These are phyloP conservation scores for Perognathus longimembris DNA, from an alignment of 2,113 vertebrate genomes.

Conservation along the genomic window DNA sequence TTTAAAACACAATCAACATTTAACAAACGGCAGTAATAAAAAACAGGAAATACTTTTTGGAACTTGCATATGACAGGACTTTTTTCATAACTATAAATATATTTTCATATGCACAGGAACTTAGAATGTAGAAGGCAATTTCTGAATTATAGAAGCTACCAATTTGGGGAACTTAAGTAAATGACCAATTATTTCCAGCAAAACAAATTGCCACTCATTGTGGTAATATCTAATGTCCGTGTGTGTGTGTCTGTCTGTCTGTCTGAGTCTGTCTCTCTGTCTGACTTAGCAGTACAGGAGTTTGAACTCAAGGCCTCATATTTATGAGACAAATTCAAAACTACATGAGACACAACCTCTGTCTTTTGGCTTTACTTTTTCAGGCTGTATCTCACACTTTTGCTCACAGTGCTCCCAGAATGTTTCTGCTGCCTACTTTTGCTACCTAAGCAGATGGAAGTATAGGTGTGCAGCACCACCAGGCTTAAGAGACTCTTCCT, in stretches of 20 bases:
- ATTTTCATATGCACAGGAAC: constrained; percentile 25
- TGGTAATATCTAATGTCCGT: not conserved
- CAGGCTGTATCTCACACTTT: too few relatives aligned
- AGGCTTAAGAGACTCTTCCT: not conserved
- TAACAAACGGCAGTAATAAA: not conserved
- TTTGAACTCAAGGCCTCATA: too few relatives aligned
- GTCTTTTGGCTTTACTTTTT: too few relatives aligned
- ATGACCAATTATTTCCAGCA: not conserved
- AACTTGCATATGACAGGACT: not conserved
- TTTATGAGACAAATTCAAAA: too few relatives aligned
- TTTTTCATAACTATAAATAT: constrained; percentile 34
- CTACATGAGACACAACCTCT: too few relatives aligned
- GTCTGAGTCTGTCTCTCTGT: too few relatives aligned
- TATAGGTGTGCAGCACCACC: too few relatives aligned
- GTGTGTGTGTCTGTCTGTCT: too few relatives aligned
- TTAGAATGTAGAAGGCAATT: not conserved
- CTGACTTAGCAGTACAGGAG: too few relatives aligned
- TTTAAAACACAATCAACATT: not conserved
- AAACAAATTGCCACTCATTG: not conserved
- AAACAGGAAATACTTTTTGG: not conserved
- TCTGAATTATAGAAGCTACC: not conserved
- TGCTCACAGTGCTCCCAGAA: not conserved
- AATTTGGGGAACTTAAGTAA: not conserved
- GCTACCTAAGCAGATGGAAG: too few relatives aligned
- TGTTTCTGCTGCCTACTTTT: too few relatives aligned